A percentile compares a stretch with the other conserved stretches of the same genome.
Evolutionary conservation across 2,113 vertebrate genomes (phyloP).

Genomic region (Nothoprocta pentlandii): DNA sequence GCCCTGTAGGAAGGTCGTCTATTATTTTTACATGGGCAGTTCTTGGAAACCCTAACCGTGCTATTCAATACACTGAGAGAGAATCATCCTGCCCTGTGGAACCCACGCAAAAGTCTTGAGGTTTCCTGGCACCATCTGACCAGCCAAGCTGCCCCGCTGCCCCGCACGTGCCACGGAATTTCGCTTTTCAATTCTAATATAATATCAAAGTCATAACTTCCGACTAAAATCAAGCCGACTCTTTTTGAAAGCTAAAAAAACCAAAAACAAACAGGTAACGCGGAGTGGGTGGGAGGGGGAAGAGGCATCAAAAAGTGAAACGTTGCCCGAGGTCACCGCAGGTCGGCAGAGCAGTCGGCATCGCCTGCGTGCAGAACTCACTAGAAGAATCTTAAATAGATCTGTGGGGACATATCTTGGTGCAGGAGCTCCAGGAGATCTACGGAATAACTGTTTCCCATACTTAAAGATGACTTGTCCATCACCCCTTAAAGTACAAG

Average conservation of each 20-base stretch:
- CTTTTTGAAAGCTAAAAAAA: background rate
- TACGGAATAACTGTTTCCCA: background rate
- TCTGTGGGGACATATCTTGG: background rate
- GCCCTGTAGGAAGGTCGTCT: background rate
- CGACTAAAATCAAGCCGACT: background rate
- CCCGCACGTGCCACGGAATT: background rate
- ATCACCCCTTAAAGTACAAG: background rate
- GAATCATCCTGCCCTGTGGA: accelerated
- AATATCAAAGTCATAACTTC: background rate
- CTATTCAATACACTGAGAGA: background rate
- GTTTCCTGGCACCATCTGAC: background rate
- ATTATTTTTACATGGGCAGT: background rate
- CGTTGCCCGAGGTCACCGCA: background rate
- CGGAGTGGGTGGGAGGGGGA: conserved; percentile 8
- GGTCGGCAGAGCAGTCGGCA: background rate
- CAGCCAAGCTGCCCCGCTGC: background rate
- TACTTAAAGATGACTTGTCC: background rate
- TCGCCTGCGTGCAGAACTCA: background rate
- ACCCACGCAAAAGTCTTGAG: background rate
- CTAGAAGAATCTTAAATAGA: background rate
- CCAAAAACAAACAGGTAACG: conserved; percentile 2
- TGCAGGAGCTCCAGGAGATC: background rate
- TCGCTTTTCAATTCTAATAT: background rate
- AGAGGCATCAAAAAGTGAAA: conserved; percentile 26
- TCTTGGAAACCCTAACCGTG: background rate